Conservation (phyloP, 1,140 invertebrate species). For the Apis florea region DNA sequence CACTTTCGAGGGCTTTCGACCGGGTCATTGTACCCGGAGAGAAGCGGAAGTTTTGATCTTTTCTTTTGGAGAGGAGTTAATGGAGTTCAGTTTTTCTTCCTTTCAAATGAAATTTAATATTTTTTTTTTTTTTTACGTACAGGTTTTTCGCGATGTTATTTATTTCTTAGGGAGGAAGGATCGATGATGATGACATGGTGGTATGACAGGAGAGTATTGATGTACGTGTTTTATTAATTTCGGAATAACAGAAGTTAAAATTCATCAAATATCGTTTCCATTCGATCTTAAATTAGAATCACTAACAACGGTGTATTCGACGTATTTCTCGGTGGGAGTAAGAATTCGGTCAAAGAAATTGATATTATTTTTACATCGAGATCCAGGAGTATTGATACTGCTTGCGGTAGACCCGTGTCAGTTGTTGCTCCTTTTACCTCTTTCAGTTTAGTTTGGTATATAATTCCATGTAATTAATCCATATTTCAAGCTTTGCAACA, state of each 20-base stretch:
- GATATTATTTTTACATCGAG: not conserved
- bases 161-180: not conserved
- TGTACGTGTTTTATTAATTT: no score
- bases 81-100: no score
- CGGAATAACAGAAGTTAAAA: no score
- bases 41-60: no score
- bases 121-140: no score
- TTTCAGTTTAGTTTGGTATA: not conserved
- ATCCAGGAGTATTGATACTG: not conserved
- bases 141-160: no score
- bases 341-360: constrained; percentile 3
- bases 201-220: no score
- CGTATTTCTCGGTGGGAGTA: not conserved
- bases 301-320: not conserved
- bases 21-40: no score
- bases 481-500: not conserved
- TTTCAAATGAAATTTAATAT: no score
- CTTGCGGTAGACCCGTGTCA: not conserved
- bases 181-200: no score
- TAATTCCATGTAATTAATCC: not conserved
- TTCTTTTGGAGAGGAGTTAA: no score
- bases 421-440: not conserved
- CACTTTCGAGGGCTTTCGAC: constrained; percentile 6
- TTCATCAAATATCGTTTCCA: no score
- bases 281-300: not conserved